Conservation (phyloP, 2,888 invertebrate genomes). For the Plagodis dolabraria region DNA sequence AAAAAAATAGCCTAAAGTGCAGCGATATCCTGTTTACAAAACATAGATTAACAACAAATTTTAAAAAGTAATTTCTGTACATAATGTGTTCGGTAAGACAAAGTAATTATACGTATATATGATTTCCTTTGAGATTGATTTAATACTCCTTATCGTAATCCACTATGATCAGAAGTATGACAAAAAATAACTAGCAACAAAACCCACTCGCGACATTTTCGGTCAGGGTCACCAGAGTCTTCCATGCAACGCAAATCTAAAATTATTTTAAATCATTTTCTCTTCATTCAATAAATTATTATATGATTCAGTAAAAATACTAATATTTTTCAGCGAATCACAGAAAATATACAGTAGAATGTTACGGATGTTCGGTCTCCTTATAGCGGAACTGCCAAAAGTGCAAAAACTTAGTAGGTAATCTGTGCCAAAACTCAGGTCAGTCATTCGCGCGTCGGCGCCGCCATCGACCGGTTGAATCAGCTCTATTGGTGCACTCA, state of each 20-base stretch:
- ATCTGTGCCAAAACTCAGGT: conserved; percentile 45
- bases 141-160: no score
- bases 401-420: conserved; percentile 47
- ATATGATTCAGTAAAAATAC: not conserved
- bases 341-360: not conserved
- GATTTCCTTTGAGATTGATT: no score
- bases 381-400: conserved; percentile 53
- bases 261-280: not conserved
- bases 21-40: no score
- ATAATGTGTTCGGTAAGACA: no score
- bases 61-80: no score
- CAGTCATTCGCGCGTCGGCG: conserved; percentile 70
- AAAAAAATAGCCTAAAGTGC: no score
- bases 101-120: no score
- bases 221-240: not conserved
- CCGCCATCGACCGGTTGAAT: conserved; percentile 73
- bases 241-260: not conserved
- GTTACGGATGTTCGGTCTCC: not conserved
- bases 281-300: not conserved
- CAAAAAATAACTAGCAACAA: not conserved
- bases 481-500: conserved; percentile 52
- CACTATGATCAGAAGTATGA: not conserved
- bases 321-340: no score
- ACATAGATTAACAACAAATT: no score
- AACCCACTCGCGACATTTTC: conserved; percentile 2